These are phyloP conservation scores for Uloborus plumipes DNA, from an alignment of 2,888 invertebrate genomes.

Conservation along the genomic window DNA sequence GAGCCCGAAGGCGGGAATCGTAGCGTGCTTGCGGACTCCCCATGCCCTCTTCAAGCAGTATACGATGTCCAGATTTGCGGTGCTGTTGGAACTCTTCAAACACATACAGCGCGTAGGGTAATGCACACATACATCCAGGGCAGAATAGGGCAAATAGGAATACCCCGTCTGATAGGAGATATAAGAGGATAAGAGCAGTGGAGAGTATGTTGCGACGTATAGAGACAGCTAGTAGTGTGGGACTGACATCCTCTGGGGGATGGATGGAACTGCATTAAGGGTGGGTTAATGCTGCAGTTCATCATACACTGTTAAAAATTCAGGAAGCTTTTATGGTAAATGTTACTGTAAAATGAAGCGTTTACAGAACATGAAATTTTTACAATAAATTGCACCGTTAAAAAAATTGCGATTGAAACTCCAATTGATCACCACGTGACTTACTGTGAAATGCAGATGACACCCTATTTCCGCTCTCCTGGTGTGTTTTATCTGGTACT, in stretches of 20 bases:
- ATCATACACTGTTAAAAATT: too few relatives aligned
- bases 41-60: neutral
- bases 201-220: neutral
- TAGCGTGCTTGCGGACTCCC: neutral
- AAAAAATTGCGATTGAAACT: too few relatives aligned
- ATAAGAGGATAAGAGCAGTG: constrained; percentile 1
- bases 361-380: too few relatives aligned
- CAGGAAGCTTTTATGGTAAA: too few relatives aligned
- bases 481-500: too few relatives aligned
- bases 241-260: neutral
- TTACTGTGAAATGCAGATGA: too few relatives aligned
- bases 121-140: neutral
- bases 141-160: constrained; percentile 1
- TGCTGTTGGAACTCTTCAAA: constrained; percentile 45
- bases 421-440: too few relatives aligned
- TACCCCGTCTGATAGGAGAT: neutral
- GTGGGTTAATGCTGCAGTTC: too few relatives aligned
- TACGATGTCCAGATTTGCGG: constrained; percentile 16
- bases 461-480: too few relatives aligned
- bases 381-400: too few relatives aligned
- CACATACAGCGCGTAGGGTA: constrained; percentile 1
- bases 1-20: neutral
- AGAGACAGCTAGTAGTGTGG: neutral
- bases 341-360: too few relatives aligned
- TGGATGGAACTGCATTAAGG: too few relatives aligned